Conservation (phyloP, 2,113 vertebrate species). For the Percopsis transmontana region DNA sequence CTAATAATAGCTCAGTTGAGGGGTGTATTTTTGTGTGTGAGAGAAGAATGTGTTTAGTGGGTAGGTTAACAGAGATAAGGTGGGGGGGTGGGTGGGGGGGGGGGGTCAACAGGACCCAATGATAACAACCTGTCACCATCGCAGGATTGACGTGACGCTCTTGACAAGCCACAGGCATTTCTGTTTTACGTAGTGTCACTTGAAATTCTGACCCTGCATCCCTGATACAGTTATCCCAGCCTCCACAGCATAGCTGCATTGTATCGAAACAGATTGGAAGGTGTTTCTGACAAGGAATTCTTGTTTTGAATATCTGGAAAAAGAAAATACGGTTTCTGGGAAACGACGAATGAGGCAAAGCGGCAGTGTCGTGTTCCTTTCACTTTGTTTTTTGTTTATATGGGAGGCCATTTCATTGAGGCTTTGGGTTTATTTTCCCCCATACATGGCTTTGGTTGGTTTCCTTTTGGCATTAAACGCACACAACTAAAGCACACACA, state of each 20-base stretch:
- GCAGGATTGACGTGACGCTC: constrained; percentile 10
- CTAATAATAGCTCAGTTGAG: too few relatives aligned
- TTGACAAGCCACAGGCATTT: background rate
- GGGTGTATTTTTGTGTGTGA: background rate
- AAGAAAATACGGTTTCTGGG: background rate
- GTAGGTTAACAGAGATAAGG: constrained; percentile 23
- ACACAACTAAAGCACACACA: background rate
- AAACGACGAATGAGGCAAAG: background rate
- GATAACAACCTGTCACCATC: constrained; percentile 15
- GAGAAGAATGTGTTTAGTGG: constrained; percentile 7
- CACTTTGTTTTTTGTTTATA: background rate
- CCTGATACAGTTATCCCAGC: background rate
- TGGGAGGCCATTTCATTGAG: background rate
- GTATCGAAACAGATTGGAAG: background rate
- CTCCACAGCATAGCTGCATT: constrained; percentile 3
- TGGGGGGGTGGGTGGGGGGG: constrained; percentile 8
- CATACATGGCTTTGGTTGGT: background rate
- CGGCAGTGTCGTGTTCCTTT: constrained; percentile 1
- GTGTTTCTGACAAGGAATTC: background rate
- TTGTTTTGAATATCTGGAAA: background rate
- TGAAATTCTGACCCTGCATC: constrained; percentile 7
- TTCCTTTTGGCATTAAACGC: constrained; percentile 19
- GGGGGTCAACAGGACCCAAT: constrained; percentile 39
- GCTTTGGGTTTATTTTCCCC: background rate
- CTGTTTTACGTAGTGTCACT: background rate